Evolutionary conservation across 2,888 invertebrate species (phyloP), one percentile per base, ranked within the genome.

Genomic region (Ectobius pallidus): DNA sequence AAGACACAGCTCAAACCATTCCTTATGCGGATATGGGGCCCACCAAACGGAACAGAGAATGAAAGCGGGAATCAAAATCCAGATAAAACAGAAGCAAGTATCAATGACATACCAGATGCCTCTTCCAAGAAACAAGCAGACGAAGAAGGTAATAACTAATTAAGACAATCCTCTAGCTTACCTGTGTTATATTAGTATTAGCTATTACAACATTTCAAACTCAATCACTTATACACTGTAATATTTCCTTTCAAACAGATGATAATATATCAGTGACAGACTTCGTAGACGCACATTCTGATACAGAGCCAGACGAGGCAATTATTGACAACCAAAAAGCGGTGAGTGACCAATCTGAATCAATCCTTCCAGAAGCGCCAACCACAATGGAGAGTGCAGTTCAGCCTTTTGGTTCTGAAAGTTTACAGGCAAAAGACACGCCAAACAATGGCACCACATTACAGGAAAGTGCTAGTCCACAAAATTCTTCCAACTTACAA

Each of bases 21-120:
- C 85, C 83, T 92, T 76, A 92, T 92, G 91, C 85, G 91, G 80
- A 92, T 93, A 78, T 92, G 92, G 91, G 92, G 92, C 74, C 91
- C 92, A 73, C 80, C 80, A 9, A 89, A 90, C 22, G 91, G 90
- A 76, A 88, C 87, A 76, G 91, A 91, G 79, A 91, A 91, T 79
- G 90, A 91, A 78, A 86, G 87, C 80, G 85, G 81, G 78, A 79
- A 78, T 76, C 62, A 63, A 20, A 63, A 52, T 44, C n/a, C n/a
- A n/a, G n/a, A n/a, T n/a, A n/a, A n/a, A n/a, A 58, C 18, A 16
- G 25, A 7, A 42, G 55, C 61, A 68, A 52, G 49, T 52, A 52
- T 9, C 52, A 34, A 68, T 52, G 68, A 62, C 9, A 30, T 20
- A 27, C 55, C 71, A 52, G 72, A 70, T 18, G n/a, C 69, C 30